Evolutionary conservation across 37 sponge, comb jelly and placozoan species (phyloP).

Genomic region (Agelas oroides): DNA sequence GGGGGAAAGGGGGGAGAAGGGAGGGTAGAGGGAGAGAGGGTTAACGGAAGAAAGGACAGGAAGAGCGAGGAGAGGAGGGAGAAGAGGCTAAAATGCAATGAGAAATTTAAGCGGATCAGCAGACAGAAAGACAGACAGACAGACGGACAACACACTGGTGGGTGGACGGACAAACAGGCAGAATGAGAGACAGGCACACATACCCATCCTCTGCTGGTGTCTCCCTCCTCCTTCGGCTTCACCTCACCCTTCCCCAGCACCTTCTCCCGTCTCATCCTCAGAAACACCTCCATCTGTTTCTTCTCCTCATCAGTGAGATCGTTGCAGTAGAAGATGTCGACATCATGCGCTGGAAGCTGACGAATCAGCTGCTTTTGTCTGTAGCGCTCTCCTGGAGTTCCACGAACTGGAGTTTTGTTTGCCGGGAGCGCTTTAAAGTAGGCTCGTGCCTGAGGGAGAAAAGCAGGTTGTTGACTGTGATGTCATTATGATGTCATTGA

Average conservation of each 20-base stretch:
- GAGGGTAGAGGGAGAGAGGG: too few relatives aligned
- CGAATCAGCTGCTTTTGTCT: slow-evolving; percentile 87
- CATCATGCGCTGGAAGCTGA: slow-evolving; percentile 94
- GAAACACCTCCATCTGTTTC: slow-evolving; percentile 85
- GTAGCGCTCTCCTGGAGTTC: slow-evolving; percentile 78
- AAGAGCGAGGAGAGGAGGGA: too few relatives aligned
- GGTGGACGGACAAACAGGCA: too few relatives aligned
- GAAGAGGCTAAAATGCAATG: too few relatives aligned
- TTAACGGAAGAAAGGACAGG: too few relatives aligned
- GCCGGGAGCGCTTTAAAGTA: slow-evolving; percentile 79
- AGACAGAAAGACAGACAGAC: too few relatives aligned
- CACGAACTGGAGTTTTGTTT: slow-evolving; percentile 77
- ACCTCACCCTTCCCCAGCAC: slow-evolving; percentile 67
- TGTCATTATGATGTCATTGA: too few relatives aligned
- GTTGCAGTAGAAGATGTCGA: slow-evolving; percentile 64
- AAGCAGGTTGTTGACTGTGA: not conserved
- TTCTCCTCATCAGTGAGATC: slow-evolving; percentile 65
- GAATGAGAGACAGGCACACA: not conserved
- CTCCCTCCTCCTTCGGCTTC: slow-evolving; percentile 25
- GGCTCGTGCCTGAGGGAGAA: slow-evolving; percentile 11
- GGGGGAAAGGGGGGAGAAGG: too few relatives aligned
- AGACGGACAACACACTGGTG: too few relatives aligned
- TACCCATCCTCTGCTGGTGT: slow-evolving; percentile 37
- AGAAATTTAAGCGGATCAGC: too few relatives aligned
- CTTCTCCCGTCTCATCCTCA: slow-evolving; percentile 70